phyloP scores from a whole-genome alignment of 2,797 vertebrate genomes.

The Anguilla marmorata region DNA sequence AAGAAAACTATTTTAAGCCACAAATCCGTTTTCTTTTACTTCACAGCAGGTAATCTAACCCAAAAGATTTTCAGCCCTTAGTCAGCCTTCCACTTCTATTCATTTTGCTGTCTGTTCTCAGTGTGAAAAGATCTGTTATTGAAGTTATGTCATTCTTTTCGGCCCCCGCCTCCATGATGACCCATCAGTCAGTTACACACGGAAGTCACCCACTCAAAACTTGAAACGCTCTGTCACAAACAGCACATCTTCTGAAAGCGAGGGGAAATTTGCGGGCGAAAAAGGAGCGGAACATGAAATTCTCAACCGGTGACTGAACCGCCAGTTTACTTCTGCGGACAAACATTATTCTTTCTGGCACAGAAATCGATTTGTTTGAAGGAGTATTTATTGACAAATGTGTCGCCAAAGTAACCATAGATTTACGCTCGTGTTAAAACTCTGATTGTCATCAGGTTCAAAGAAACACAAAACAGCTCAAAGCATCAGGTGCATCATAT shows the following conservation, averaged over 20 bases:
- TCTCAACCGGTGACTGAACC: not conserved
- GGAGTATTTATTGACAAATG: not conserved
- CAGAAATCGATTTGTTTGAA: not conserved
- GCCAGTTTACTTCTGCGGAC: not conserved
- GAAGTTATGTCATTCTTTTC: conserved; percentile 30
- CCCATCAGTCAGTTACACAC: conserved; percentile 33
- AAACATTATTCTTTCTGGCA: not conserved
- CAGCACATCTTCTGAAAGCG: conserved; percentile 18
- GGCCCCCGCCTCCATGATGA: conserved; percentile 25
- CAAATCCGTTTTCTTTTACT: not conserved
- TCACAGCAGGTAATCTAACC: conserved; percentile 34
- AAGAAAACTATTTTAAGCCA: conserved; percentile 25
- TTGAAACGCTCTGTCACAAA: not conserved
- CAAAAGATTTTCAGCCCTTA: conserved; percentile 1
- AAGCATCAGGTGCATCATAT: not conserved
- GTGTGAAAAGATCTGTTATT: conserved; percentile 37
- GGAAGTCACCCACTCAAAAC: conserved; percentile 27
- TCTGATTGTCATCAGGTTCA: not conserved
- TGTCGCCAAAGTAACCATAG: conserved; percentile 1
- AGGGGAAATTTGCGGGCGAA: conserved; percentile 21
- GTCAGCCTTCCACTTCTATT: conserved; percentile 5
- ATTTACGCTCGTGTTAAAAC: not conserved
- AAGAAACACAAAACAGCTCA: not conserved
- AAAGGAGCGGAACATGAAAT: not conserved
- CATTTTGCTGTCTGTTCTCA: conserved; percentile 28